Conservation (phyloP, 2,113 vertebrate genomes). For the Nothoprocta perdicaria region DNA sequence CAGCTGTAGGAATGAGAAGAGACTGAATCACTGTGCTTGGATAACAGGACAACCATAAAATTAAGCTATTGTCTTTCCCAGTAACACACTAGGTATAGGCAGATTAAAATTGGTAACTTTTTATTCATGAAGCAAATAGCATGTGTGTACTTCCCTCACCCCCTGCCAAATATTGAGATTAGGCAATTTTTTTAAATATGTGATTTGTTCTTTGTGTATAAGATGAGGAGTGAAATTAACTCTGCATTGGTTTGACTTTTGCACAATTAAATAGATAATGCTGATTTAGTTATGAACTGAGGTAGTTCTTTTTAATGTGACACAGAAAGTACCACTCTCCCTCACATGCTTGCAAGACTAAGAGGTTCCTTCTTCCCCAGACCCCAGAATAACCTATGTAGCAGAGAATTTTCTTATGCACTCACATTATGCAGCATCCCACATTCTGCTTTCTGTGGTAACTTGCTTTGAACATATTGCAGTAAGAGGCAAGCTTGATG, state of each 20-base stretch:
- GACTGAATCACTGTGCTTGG: not conserved
- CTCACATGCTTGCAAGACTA: not conserved
- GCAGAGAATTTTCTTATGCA: not conserved
- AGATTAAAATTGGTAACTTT: conserved; percentile 1
- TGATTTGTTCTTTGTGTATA: not conserved
- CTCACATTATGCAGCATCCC: not conserved
- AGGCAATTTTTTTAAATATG: not conserved
- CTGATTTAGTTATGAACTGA: not conserved
- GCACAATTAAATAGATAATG: not conserved
- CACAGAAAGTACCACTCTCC: not conserved
- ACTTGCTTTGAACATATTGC: not conserved
- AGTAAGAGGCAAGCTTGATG: not conserved
- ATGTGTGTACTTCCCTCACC: not conserved
- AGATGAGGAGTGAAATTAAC: not conserved
- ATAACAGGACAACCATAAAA: not conserved
- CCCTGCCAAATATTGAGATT: not conserved
- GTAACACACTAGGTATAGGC: not conserved
- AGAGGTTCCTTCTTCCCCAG: not conserved
- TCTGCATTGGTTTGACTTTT: not conserved
- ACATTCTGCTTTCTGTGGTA: not conserved
- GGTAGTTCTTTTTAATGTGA: not conserved
- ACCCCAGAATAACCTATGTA: not conserved
- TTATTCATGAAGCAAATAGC: not conserved
- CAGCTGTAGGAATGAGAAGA: conserved; percentile 78
- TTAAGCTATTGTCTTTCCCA: not conserved